Evolutionary conservation across 2,113 vertebrate genomes (phyloP), one percentile per base, ranked within the genome.

Genomic region (Galbula dea): DNA sequence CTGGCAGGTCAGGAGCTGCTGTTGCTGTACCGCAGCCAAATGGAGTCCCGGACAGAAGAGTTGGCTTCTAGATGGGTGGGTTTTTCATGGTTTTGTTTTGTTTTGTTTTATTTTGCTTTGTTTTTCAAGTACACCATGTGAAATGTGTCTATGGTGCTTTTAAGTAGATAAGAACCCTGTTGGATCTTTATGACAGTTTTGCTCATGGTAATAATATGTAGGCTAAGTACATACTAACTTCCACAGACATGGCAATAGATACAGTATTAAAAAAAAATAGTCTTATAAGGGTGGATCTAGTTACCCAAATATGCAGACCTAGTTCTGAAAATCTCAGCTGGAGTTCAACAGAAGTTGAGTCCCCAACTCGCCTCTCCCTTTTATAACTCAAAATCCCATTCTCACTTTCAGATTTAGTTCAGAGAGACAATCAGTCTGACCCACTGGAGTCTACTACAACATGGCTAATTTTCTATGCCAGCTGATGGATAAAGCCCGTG

Each of bases 1-100:
- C 89, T 93, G 94, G 81, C 86, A 74, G 86, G 81, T 91, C 58
- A 76, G 54, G 69, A 90, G 86, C 87, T 90, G 87, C 83, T 75
- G 32, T 49, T 92, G 54, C 86, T 1, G 5, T 61, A 51, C 74
- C 69, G 63, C 1, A 3, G 94, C 84, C 86, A 95, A 72, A 46
- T 59, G 68, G 71, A 90, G 78, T 83, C 84, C 91, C 8, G 5
- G 19, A n/a, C 67, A 74, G 84, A 92, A 79, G 41, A 32, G 36
- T 58, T 92, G 77, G 74, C 77, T 93, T 87, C 77, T 46, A 65
- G 26, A 83, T 45, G 32, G 48, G 30, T 82, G 34, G 1, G 15
- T 66, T 79, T 71, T 67, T 62, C 23, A 29, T 21, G 52, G 11
- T 17, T 27, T 39, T 61, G 36, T 34, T 12, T 19, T 52, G 32